These are phyloP conservation scores for Eristalis intricaria DNA, from an alignment of 2,888 invertebrate species.

Conservation along the genomic window DNA sequence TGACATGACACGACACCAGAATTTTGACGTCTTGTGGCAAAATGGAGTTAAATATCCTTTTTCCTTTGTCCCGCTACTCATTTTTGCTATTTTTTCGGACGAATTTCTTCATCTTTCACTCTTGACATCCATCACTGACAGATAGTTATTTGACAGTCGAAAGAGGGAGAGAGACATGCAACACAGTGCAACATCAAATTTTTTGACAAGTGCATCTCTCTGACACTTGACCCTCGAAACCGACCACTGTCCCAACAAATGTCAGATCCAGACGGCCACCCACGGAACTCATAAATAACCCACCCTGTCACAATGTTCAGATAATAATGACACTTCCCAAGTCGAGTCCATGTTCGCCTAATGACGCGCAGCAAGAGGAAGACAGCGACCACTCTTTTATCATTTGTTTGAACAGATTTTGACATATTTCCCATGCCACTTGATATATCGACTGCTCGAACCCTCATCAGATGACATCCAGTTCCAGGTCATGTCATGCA, in stretches of 20 bases:
- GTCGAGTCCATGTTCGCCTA: background rate
- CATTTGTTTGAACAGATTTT: conserved; percentile 57
- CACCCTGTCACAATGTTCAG: conserved; percentile 47
- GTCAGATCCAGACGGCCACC: conserved; percentile 4
- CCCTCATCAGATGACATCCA: conserved; percentile 45
- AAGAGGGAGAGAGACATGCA: background rate
- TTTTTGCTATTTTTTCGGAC: too few species aligned
- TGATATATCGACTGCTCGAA: conserved; percentile 32
- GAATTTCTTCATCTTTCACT: too few species aligned
- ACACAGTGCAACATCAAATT: too few species aligned
- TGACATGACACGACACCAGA: too few species aligned
- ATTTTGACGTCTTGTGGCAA: too few species aligned
- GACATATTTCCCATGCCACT: conserved; percentile 51
- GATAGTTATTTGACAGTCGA: background rate
- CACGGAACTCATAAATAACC: conserved; percentile 5
- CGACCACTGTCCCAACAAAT: background rate
- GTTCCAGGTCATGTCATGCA: background rate
- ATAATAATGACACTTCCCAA: conserved; percentile 53
- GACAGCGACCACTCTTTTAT: conserved; percentile 15
- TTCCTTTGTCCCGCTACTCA: too few species aligned
- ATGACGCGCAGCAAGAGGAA: conserved; percentile 15
- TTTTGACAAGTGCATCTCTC: background rate
- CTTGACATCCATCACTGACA: background rate
- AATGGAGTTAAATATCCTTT: too few species aligned
- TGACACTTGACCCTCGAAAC: background rate